Conservation (phyloP, 2,797 vertebrate species). For the Denticeps clupeoides region DNA sequence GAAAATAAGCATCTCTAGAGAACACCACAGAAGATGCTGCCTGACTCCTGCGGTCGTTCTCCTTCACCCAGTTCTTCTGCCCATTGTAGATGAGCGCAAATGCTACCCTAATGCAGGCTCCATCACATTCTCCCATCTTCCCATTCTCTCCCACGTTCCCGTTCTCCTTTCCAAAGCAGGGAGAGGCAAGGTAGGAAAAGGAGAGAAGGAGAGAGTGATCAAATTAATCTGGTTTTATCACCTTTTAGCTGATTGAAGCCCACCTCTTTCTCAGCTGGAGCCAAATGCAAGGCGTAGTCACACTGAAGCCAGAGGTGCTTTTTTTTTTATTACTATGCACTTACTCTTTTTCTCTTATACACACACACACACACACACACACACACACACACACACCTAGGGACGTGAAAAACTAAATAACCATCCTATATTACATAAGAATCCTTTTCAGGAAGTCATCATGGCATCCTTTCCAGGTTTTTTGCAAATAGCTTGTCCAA, state of each 20-base stretch:
- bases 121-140: background rate
- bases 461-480: too few species aligned
- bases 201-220: constrained; percentile 32
- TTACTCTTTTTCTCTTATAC: too few species aligned
- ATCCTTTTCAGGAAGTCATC: too few species aligned
- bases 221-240: constrained; percentile 60
- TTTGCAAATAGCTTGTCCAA: too few species aligned
- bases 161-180: background rate
- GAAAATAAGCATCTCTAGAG: too few species aligned
- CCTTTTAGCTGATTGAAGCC: constrained; percentile 60
- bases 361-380: too few species aligned
- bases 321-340: background rate
- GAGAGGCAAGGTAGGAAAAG: background rate
- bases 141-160: background rate
- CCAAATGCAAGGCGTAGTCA: constrained; percentile 36
- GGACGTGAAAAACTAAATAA: too few species aligned
- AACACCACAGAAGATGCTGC: too few species aligned
- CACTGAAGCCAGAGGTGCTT: constrained; percentile 7
- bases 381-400: background rate
- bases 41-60: too few species aligned
- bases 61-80: background rate
- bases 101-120: background rate
- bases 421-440: too few species aligned
- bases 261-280: constrained; percentile 32
- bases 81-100: background rate